These are phyloP conservation scores for Plectrocnemia conspersa DNA, from an alignment of 1,140 invertebrate genomes.

Conservation along the genomic window DNA sequence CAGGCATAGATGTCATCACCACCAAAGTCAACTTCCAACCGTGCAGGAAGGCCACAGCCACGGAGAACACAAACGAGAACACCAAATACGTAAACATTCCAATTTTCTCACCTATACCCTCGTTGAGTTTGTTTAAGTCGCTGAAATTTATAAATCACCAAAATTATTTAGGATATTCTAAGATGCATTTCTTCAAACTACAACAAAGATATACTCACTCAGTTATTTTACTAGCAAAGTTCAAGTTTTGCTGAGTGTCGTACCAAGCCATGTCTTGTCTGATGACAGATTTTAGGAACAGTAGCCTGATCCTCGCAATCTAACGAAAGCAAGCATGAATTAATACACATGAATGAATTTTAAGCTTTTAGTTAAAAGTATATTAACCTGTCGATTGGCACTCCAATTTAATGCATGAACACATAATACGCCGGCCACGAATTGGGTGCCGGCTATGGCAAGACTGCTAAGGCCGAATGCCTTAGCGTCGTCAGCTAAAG, in stretches of 20 bases:
- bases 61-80: conserved; percentile 61
- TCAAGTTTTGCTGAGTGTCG: conserved; percentile 78
- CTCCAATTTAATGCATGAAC: conserved; percentile 57
- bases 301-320: conserved; percentile 64
- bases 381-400: conserved; percentile 49
- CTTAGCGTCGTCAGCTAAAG: conserved; percentile 57
- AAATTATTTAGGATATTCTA: background rate
- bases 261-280: conserved; percentile 90
- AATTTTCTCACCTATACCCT: conserved; percentile 85
- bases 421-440: conserved; percentile 55
- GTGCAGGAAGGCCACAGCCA: conserved; percentile 65
- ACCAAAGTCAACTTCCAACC: conserved; percentile 80
- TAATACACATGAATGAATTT: background rate
- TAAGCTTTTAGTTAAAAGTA: conserved; percentile 1
- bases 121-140: conserved; percentile 80
- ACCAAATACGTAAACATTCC: conserved; percentile 69
- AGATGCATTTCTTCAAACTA: conserved; percentile 28
- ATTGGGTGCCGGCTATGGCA: conserved; percentile 53
- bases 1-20: conserved; percentile 51
- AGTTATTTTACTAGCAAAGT: conserved; percentile 80
- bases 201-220: conserved; percentile 77
- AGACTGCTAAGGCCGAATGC: conserved; percentile 57
- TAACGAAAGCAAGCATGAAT: conserved; percentile 47
- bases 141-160: conserved; percentile 48
- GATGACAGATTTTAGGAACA: conserved; percentile 69